Evolutionary conservation across 53 echinoderm and acorn worm genomes (phyloP).

Genomic region (Temnopleurus reevesii): DNA sequence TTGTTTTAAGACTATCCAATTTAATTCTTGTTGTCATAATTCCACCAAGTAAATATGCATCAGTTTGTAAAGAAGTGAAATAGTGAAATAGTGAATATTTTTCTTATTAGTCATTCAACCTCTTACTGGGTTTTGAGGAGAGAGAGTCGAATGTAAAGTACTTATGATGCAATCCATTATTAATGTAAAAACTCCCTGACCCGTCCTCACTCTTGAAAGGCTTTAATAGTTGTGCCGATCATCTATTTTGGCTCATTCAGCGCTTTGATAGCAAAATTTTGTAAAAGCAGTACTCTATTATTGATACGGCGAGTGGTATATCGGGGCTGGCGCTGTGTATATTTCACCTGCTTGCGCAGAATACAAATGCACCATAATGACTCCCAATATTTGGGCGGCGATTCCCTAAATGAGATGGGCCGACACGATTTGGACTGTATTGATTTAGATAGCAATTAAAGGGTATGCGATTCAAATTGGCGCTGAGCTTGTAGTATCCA

Average conservation of each 20-base stretch:
- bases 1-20: too few relatives aligned
- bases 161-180: slow-evolving; percentile 38
- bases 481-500: slow-evolving; percentile 21
- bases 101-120: not conserved
- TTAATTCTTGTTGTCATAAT: too few relatives aligned
- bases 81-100: too few relatives aligned
- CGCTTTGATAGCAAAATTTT: not conserved
- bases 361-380: slow-evolving; percentile 43
- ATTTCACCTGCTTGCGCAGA: slow-evolving; percentile 50
- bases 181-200: not conserved
- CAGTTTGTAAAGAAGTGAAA: too few relatives aligned
- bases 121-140: too few relatives aligned
- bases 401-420: slow-evolving; percentile 48
- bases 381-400: slow-evolving; percentile 15
- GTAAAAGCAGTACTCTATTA: slow-evolving; percentile 41
- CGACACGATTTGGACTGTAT: slow-evolving; percentile 35
- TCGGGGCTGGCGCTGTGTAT: slow-evolving; percentile 20
- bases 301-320: slow-evolving; percentile 44
- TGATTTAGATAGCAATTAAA: slow-evolving; percentile 51
- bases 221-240: slow-evolving; percentile 21
- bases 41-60: too few relatives aligned
- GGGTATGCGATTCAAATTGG: slow-evolving; percentile 38
- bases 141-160: not conserved
- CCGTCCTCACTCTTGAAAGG: not conserved
- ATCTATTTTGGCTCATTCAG: not conserved